A percentile compares a stretch with the other conserved stretches of the same genome.
Conservation (phyloP, 2,888 invertebrate species). For the Suillia variegata region DNA sequence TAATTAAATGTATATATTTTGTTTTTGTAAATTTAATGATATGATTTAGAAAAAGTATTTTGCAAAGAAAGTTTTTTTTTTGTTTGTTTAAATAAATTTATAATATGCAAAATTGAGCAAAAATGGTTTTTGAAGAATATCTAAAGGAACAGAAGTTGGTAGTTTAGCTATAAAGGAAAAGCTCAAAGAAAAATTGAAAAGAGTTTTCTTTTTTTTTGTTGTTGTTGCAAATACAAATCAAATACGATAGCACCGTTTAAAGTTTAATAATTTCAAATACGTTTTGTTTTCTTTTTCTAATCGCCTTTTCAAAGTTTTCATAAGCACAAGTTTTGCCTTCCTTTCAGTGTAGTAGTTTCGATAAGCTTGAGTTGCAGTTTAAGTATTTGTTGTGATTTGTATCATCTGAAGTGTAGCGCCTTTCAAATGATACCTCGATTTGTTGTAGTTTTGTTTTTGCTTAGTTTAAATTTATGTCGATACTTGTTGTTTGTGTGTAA, state of each 20-base stretch:
- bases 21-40: not conserved
- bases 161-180: too few species aligned
- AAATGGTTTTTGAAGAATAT: not conserved
- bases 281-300: not conserved
- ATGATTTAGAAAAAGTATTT: not conserved
- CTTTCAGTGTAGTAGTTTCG: too few species aligned
- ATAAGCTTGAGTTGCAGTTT: not conserved
- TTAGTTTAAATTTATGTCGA: not conserved
- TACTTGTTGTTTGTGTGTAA: not conserved
- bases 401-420: too few species aligned
- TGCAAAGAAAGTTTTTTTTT: not conserved
- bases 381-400: not conserved
- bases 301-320: not conserved
- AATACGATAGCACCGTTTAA: conserved; percentile 15
- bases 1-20: not conserved
- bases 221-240: not conserved
- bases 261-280: not conserved
- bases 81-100: not conserved
- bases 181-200: conserved; percentile 16
- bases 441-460: not conserved
- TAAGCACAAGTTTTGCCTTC: not conserved
- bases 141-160: too few species aligned
- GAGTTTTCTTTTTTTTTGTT: too few species aligned
- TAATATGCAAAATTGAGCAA: not conserved
- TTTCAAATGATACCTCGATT: too few species aligned